Evolutionary conservation across 1,140 invertebrate species (phyloP).

Genomic region (Drosophila sp.): DNA sequence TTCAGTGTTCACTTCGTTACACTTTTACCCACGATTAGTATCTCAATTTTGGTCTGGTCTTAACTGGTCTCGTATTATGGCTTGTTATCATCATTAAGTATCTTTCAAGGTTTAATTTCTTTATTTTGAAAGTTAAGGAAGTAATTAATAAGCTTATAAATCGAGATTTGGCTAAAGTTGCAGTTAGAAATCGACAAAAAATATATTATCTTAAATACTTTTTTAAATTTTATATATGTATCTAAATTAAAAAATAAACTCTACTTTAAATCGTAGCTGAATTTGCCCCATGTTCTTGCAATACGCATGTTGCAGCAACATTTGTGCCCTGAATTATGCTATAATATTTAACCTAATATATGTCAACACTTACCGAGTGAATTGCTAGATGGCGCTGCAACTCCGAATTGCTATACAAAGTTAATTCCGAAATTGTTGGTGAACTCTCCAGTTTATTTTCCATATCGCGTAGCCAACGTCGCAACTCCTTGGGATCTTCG

Average conservation of each 20-base stretch:
- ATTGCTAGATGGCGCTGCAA: conserved; percentile 76
- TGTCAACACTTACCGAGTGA: conserved; percentile 75
- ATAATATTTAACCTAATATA: conserved; percentile 1
- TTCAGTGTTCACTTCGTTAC: conserved; percentile 51
- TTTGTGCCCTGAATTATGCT: conserved; percentile 6
- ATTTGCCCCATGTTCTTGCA: not conserved
- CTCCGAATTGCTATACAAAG: conserved; percentile 67
- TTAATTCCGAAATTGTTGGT: conserved; percentile 74
- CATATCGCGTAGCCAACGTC: conserved; percentile 87
- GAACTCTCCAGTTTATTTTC: conserved; percentile 75
- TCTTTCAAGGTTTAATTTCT: conserved; percentile 24
- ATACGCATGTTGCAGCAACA: conserved; percentile 26
- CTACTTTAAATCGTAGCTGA: not conserved
- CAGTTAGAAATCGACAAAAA: not conserved
- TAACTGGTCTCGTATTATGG: conserved; percentile 20
- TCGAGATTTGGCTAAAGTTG: too few relatives aligned
- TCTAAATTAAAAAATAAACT: too few relatives aligned
- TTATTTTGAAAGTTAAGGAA: conserved; percentile 22
- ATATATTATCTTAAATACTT: not conserved
- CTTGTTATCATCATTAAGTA: conserved; percentile 41
- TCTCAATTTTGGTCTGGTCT: conserved; percentile 2
- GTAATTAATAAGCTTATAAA: not conserved
- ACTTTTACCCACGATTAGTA: conserved; percentile 55
- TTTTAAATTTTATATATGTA: too few relatives aligned
- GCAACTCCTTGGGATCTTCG: conserved; percentile 81